A percentile compares a stretch with the other conserved stretches of the same genome.
These are phyloP conservation scores for Amyelois transitella DNA, from an alignment of 1,140 invertebrate species.

Conservation along the genomic window DNA sequence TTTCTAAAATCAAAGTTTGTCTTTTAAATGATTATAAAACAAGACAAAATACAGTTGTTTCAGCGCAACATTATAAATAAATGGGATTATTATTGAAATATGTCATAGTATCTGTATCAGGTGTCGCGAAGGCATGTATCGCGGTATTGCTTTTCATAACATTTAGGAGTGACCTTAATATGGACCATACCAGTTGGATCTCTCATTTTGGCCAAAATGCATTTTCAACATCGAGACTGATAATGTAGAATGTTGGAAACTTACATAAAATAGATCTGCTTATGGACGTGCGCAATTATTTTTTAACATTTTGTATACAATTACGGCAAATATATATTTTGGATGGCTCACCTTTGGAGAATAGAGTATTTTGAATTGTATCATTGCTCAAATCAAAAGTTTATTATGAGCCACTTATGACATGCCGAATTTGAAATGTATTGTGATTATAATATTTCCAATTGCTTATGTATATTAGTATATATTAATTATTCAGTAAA, in stretches of 20 bases:
- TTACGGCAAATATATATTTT: conserved; percentile 65
- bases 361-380: conserved; percentile 60
- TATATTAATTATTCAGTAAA: conserved; percentile 51
- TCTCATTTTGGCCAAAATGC: conserved; percentile 71
- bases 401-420: conserved; percentile 64
- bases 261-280: conserved; percentile 61
- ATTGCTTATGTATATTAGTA: conserved; percentile 58
- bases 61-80: not conserved
- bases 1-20: not conserved
- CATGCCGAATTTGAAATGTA: conserved; percentile 60
- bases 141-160: conserved; percentile 34
- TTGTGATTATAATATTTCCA: conserved; percentile 60
- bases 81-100: conserved; percentile 1
- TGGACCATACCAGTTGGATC: conserved; percentile 58
- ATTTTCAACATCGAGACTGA: conserved; percentile 71
- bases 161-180: conserved; percentile 46
- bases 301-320: conserved; percentile 61
- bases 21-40: no score
- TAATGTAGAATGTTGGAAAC: conserved; percentile 64
- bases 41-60: no score
- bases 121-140: conserved; percentile 28
- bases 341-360: conserved; percentile 68
- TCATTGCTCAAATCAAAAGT: conserved; percentile 70
- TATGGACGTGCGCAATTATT: conserved; percentile 56
- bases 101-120: conserved; percentile 53